A percentile compares a stretch with the other conserved stretches of the same genome.
These are phyloP conservation scores for Chaenogobius annularis DNA, from an alignment of 2,113 vertebrate species.

Conservation along the genomic window DNA sequence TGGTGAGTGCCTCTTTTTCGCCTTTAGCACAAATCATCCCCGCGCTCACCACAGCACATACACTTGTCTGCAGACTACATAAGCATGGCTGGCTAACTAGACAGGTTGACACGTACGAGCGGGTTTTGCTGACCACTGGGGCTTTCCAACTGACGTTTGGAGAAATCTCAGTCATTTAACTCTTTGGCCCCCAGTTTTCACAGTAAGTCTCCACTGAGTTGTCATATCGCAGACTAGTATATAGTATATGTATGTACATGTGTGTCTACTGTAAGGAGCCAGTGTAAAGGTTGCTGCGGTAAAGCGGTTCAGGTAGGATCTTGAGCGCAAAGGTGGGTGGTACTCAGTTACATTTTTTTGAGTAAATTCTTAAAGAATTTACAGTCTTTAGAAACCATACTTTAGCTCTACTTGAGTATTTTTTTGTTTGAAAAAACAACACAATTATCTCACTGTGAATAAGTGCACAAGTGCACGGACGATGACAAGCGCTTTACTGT, in stretches of 20 bases:
- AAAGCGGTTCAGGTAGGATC: background rate
- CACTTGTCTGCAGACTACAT: background rate
- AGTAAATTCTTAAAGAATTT: no score
- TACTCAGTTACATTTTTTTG: no score
- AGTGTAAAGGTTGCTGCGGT: background rate
- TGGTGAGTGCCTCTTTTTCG: constrained; percentile 5
- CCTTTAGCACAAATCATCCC: background rate
- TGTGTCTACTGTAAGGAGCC: constrained; percentile 11
- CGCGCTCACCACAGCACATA: background rate
- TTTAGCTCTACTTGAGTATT: no score
- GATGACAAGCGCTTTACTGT: no score
- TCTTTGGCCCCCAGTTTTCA: constrained; percentile 40
- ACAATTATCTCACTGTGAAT: no score
- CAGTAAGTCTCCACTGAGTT: constrained; percentile 36
- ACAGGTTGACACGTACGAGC: constrained; percentile 60
- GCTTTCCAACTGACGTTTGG: constrained; percentile 55
- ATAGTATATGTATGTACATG: background rate
- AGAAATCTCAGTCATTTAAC: constrained; percentile 68
- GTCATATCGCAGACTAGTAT: constrained; percentile 23
- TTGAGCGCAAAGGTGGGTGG: background rate
- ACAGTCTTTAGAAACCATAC: no score
- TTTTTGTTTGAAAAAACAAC: no score
- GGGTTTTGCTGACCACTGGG: constrained; percentile 59
- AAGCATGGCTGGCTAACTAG: constrained; percentile 57
- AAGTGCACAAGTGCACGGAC: no score